Evolutionary conservation across 1,140 invertebrate genomes (phyloP).

Genomic region (Choristoneura fumiferana): DNA sequence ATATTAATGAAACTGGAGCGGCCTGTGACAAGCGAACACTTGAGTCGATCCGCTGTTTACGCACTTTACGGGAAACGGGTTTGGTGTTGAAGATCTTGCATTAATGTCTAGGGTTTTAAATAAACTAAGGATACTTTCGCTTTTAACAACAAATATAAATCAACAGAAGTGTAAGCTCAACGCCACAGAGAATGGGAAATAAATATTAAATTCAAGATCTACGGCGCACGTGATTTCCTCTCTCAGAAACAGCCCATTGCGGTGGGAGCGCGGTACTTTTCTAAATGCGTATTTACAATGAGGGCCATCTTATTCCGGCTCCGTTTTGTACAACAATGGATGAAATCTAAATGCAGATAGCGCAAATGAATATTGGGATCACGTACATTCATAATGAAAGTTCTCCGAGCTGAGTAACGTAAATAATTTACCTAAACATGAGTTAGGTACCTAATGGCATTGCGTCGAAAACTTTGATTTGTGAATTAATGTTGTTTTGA

Average conservation of each 20-base stretch:
- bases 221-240: too few species aligned
- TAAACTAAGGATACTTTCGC: too few species aligned
- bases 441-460: background rate
- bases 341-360: background rate
- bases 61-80: background rate
- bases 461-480: constrained; percentile 8
- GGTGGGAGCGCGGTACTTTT: background rate
- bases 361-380: constrained; percentile 11
- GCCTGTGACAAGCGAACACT: background rate
- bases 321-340: constrained; percentile 12
- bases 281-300: background rate
- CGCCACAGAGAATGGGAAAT: too few species aligned
- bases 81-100: background rate
- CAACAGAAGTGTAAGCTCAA: too few species aligned
- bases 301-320: constrained; percentile 8
- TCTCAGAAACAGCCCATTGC: too few species aligned
- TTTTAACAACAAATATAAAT: too few species aligned
- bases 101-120: too few species aligned
- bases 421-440: constrained; percentile 8
- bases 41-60: constrained; percentile 1
- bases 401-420: background rate
- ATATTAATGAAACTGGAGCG: constrained; percentile 3
- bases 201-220: too few species aligned
- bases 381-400: constrained; percentile 8
- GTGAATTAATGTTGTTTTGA: constrained; percentile 13